Evolutionary conservation across 2,797 vertebrate genomes (phyloP).

Genomic region (Dendrocincla tyrannina): DNA sequence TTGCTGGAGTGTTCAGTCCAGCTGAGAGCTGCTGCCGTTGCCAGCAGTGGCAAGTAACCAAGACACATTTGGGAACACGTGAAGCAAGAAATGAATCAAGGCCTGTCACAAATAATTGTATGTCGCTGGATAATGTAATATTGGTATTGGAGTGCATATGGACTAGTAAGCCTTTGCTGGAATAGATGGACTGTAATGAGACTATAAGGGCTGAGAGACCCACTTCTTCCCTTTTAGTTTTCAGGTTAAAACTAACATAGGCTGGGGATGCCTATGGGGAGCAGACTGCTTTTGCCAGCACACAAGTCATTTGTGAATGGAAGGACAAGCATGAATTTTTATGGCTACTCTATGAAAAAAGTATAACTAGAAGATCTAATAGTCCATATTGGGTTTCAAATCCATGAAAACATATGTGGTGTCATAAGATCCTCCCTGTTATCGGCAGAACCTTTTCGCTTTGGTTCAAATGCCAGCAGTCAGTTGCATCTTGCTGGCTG

Average conservation of each 20-base stretch:
- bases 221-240: neutral
- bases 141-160: neutral
- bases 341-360: neutral
- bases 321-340: neutral
- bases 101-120: neutral
- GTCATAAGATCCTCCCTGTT: neutral
- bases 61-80: neutral
- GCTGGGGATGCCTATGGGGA: neutral
- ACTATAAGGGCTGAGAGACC: neutral
- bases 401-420: neutral
- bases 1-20: neutral
- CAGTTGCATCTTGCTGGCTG: conserved; percentile 4
- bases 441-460: neutral
- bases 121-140: neutral
- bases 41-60: neutral
- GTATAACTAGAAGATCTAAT: neutral
- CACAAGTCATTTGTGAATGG: neutral
- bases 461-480: neutral
- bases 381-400: neutral
- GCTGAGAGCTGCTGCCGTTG: neutral
- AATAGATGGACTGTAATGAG: neutral
- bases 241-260: neutral
- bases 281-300: neutral
- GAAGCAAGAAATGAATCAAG: neutral
- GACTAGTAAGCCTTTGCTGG: neutral